These are phyloP conservation scores for Pygocentrus nattereri DNA, from an alignment of 2,797 vertebrate genomes.

Conservation along the genomic window DNA sequence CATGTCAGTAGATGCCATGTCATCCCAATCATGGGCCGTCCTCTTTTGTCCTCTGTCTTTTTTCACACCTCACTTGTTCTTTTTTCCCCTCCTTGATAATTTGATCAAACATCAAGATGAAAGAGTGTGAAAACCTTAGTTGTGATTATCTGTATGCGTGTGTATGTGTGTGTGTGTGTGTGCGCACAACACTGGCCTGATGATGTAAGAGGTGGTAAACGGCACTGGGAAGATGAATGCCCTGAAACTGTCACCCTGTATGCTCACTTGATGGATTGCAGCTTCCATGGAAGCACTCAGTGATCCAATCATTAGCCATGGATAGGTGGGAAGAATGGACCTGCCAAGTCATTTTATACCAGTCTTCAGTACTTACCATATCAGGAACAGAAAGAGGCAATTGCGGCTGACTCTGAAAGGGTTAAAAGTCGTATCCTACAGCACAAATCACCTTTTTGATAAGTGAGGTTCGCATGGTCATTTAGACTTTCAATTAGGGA, in stretches of 20 bases:
- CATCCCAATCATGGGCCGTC: slow-evolving; percentile 12
- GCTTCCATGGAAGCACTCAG: slow-evolving; percentile 39
- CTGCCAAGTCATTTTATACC: slow-evolving; percentile 25
- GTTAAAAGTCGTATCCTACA: slow-evolving; percentile 12
- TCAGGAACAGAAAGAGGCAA: slow-evolving; percentile 5
- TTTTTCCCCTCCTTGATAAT: slow-evolving; percentile 35
- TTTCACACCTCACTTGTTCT: background rate
- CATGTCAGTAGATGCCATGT: slow-evolving; percentile 23
- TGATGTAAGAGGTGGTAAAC: slow-evolving; percentile 57
- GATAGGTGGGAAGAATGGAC: slow-evolving; percentile 30
- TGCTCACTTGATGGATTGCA: slow-evolving; percentile 55
- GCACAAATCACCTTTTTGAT: background rate
- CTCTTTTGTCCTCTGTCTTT: slow-evolving; percentile 12
- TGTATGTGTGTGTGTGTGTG: slow-evolving; percentile 4
- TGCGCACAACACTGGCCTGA: slow-evolving; percentile 28
- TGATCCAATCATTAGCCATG: slow-evolving; percentile 47
- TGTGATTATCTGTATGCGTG: slow-evolving; percentile 16
- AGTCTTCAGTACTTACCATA: slow-evolving; percentile 19
- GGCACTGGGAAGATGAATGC: slow-evolving; percentile 35
- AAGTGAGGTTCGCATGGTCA: slow-evolving; percentile 28
- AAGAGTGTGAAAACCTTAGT: slow-evolving; percentile 32
- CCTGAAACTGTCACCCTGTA: slow-evolving; percentile 43
- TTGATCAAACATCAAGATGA: slow-evolving; percentile 48
- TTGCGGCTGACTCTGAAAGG: background rate
- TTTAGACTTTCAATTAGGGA: slow-evolving; percentile 50